A percentile compares a stretch with the other conserved stretches of the same genome.
Evolutionary conservation across 2,888 invertebrate genomes (phyloP).

Genomic region (Melinaea marsaeus): DNA sequence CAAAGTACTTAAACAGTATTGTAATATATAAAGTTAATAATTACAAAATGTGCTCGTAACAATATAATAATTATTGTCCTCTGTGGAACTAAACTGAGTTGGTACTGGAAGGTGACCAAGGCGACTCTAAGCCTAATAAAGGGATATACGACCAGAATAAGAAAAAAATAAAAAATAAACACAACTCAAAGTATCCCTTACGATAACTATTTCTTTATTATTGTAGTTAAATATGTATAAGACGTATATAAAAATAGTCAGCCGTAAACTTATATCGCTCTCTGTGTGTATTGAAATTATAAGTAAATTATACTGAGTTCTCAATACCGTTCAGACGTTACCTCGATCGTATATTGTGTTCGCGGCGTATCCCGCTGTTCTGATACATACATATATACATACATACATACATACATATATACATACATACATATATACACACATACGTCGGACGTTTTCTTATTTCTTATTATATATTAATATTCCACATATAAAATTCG

Average conservation of each 20-base stretch:
- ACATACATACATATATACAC: slow-evolving; percentile 19
- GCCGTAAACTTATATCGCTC: slow-evolving; percentile 17
- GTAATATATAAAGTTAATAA: too few species aligned
- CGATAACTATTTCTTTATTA: background rate
- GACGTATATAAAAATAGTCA: too few species aligned
- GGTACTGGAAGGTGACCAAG: background rate
- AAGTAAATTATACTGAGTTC: slow-evolving; percentile 33
- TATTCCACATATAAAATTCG: too few species aligned
- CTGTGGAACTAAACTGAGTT: background rate
- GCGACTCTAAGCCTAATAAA: background rate
- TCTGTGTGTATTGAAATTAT: slow-evolving; percentile 22
- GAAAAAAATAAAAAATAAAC: too few species aligned
- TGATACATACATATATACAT: slow-evolving; percentile 31
- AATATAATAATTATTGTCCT: background rate
- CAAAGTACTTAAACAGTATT: too few species aligned
- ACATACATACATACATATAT: too few species aligned
- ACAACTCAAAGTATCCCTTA: too few species aligned
- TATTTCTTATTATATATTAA: too few species aligned
- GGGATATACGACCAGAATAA: background rate
- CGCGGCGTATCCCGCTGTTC: slow-evolving; percentile 30
- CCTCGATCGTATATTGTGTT: slow-evolving; percentile 33
- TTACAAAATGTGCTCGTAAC: background rate
- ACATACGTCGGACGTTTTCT: too few species aligned
- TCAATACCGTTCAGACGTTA: slow-evolving; percentile 33
- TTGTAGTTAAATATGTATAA: slow-evolving; percentile 10